These are phyloP conservation scores for Phrynocephalus forsythii DNA, from an alignment of 2,797 vertebrate genomes.

Conservation along the genomic window DNA sequence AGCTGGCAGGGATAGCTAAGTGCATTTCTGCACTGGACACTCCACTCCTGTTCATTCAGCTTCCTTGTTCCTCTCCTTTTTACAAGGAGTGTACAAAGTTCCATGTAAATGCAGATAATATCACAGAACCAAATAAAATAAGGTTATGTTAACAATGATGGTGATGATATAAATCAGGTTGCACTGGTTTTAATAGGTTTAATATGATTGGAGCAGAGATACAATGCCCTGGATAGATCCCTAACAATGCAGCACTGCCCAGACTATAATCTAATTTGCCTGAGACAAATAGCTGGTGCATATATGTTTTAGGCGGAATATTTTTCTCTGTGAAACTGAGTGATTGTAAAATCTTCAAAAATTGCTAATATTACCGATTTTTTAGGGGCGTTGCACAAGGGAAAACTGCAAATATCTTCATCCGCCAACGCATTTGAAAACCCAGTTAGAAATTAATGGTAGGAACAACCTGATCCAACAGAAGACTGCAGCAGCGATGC, in stretches of 20 bases:
- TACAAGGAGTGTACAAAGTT: not conserved
- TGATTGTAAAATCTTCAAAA: conserved; percentile 33
- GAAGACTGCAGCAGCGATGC: conserved; percentile 97
- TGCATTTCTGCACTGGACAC: not conserved
- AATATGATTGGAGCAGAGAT: not conserved
- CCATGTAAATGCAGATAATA: not conserved
- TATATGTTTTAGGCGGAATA: conserved; percentile 28
- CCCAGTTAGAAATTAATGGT: conserved; percentile 98
- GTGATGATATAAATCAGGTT: not conserved
- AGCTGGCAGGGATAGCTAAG: not conserved
- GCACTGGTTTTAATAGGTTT: not conserved
- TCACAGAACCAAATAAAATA: not conserved
- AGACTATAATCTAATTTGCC: conserved; percentile 33
- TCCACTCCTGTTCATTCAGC: not conserved
- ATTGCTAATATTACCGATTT: conserved; percentile 36
- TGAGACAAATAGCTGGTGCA: conserved; percentile 48
- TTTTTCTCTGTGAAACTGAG: not conserved
- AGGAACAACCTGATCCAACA: conserved; percentile 99
- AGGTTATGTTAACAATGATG: not conserved
- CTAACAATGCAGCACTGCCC: conserved; percentile 24
- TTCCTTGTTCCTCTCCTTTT: not conserved
- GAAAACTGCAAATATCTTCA: conserved; percentile 99
- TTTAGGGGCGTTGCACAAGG: conserved; percentile 94
- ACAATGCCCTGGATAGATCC: not conserved
- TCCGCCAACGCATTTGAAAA: conserved; percentile 98